Conservation (phyloP, 2,797 vertebrate species). For the Columba guinea region DNA sequence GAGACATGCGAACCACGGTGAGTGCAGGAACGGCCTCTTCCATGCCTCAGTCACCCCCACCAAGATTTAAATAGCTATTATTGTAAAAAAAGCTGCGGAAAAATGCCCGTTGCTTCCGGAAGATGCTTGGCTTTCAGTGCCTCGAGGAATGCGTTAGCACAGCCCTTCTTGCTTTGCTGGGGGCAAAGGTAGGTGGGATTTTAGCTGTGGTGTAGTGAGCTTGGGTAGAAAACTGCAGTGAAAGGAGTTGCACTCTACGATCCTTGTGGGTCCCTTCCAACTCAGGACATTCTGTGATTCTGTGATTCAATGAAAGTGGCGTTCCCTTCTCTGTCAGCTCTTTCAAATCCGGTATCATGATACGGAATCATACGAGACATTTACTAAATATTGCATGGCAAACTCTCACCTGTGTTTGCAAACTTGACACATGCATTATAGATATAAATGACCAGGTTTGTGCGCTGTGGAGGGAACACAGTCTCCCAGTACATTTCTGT, state of each 20-base stretch:
- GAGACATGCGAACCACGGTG: constrained; percentile 88
- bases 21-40: neutral
- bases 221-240: neutral
- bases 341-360: neutral
- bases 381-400: neutral
- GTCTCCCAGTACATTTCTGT: neutral
- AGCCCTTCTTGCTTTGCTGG: neutral
- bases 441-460: neutral
- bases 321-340: neutral
- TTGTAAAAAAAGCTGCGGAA: neutral
- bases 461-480: neutral
- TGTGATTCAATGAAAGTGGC: neutral
- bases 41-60: fast-evolving
- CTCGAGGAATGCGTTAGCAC: neutral
- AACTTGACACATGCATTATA: neutral
- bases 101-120: neutral
- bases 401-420: neutral
- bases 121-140: neutral
- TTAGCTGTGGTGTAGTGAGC: neutral
- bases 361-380: neutral
- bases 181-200: neutral
- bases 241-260: neutral
- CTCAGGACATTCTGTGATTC: too few species aligned
- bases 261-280: too few species aligned
- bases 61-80: neutral